phyloP scores from a whole-genome alignment of 2,888 invertebrate genomes.

The Oscheius sp. region DNA sequence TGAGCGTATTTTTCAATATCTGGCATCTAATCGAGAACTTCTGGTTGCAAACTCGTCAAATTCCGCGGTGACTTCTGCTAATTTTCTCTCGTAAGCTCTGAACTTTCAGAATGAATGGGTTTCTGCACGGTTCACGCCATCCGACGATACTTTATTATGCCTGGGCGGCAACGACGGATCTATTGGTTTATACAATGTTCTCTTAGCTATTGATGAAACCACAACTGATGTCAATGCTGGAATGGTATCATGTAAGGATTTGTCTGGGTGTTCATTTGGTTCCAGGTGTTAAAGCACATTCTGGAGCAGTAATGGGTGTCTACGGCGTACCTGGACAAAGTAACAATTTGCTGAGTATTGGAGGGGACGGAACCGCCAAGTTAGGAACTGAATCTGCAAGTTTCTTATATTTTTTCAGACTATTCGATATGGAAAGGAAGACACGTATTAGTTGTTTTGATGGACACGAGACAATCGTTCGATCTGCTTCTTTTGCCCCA shows the following conservation, averaged over 20 bases:
- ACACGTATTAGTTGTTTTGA: slow-evolving; percentile 7
- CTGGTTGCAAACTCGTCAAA: not conserved
- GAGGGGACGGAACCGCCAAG: slow-evolving; percentile 31
- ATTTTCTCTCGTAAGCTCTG: not conserved
- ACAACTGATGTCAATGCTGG: slow-evolving; percentile 5
- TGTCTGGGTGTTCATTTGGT: not conserved
- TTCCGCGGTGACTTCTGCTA: not conserved
- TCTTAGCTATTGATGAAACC: not conserved
- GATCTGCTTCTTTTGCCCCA: slow-evolving; percentile 27
- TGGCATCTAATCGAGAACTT: slow-evolving; percentile 17
- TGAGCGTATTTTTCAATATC: not conserved
- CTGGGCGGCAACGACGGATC: slow-evolving; percentile 30
- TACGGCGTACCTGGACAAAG: slow-evolving; percentile 24
- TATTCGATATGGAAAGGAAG: slow-evolving; percentile 26
- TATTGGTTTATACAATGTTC: slow-evolving; percentile 19
- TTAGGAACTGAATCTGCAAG: not conserved
- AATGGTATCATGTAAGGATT: slow-evolving; percentile 16
- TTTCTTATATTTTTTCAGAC: not conserved
- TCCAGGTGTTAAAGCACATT: slow-evolving; percentile 25
- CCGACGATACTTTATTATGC: slow-evolving; percentile 12
- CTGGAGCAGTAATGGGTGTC: slow-evolving; percentile 29
- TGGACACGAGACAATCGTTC: slow-evolving; percentile 24
- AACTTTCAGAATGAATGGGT: slow-evolving; percentile 28
- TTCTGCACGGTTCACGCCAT: slow-evolving; percentile 16
- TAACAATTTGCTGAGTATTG: slow-evolving; percentile 25